Percentiles rank a stretch among this genome's conserved stretches.
phyloP scores from a whole-genome alignment of 2,797 vertebrate species.

The Pangasius larnaudii region DNA sequence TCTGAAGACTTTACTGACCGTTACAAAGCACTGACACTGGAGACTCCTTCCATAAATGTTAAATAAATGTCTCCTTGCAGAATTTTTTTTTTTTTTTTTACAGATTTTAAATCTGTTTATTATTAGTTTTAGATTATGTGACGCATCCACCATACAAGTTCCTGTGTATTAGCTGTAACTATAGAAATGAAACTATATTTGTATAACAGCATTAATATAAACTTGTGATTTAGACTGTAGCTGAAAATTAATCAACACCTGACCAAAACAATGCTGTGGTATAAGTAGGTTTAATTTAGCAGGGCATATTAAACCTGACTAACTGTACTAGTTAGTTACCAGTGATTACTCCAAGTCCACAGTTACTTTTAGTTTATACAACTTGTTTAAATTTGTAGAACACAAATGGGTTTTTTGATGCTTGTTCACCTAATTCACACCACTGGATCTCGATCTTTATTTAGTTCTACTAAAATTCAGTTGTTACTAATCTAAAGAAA shows the following conservation, averaged over 20 bases:
- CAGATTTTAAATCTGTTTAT: too few species aligned
- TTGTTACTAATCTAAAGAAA: not conserved
- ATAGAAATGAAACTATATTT: too few species aligned
- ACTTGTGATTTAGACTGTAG: not conserved
- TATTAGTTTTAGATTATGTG: not conserved
- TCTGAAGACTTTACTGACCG: not conserved
- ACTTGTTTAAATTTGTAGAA: not conserved
- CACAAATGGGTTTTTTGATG: not conserved
- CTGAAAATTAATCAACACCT: not conserved
- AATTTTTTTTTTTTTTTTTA: not conserved
- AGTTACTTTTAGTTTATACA: constrained; percentile 21
- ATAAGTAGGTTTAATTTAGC: not conserved
- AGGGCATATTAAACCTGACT: not conserved
- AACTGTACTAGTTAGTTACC: constrained; percentile 12
- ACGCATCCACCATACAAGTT: too few species aligned
- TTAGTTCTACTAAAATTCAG: not conserved
- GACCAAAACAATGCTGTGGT: not conserved
- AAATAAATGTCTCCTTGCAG: not conserved
- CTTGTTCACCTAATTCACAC: not conserved
- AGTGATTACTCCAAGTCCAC: constrained; percentile 41
- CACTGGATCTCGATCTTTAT: not conserved
- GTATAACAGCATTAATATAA: not conserved
- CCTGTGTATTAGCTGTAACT: not conserved
- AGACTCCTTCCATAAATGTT: not conserved
- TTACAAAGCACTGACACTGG: not conserved